Base-by-base conservation (phyloP, 2,888 invertebrate genomes). In the Lissonota sp. region DNA sequence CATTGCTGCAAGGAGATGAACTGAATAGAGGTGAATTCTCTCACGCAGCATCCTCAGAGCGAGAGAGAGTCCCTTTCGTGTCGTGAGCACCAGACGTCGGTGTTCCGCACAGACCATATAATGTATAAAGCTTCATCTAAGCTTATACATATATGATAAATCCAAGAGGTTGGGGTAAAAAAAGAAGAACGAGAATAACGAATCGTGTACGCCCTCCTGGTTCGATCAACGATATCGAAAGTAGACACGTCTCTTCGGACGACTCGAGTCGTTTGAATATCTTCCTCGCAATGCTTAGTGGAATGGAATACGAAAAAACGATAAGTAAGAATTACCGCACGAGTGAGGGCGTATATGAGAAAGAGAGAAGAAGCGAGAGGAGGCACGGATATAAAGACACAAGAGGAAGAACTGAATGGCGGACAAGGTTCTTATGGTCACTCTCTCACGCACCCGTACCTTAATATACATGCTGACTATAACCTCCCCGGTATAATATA, bases 181-280 rank as follows among this genome's bases (percentile, higher is more conserved):
- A 44, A 40, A 49, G 55, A 74, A 71, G 26, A 40, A 73, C 51
- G 55, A 40, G 64, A 76, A 69, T 71, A 76, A 69, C 76, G 79
- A 69, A 73, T 80, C 83, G 74, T 84, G 85, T 83, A 77, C 67
- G 44, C 74, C 77, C 73, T 70, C 78, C 78, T 82, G 81, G 71
- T 85, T 85, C 88, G 89, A 90, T 90, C 88, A 85, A 86, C 84
- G 90, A 91, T 90, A 90, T 89, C 88, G 88, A 87, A 88, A 90
- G 90, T 90, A 90, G 89, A 90, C 90, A 91, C 89, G 90, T 90
- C 88, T 89, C 87, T 85, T 85, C 80, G 74, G 46, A 64, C 70
- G 49, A 62, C 64, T 64, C 46, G 37, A 44, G 66, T 58, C 77
- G 58, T 66, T 76, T 42, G 49, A 75, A 72, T 51, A 37, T 60